Conservation (phyloP, 2,113 vertebrate species). For the Electrona antarctica region DNA sequence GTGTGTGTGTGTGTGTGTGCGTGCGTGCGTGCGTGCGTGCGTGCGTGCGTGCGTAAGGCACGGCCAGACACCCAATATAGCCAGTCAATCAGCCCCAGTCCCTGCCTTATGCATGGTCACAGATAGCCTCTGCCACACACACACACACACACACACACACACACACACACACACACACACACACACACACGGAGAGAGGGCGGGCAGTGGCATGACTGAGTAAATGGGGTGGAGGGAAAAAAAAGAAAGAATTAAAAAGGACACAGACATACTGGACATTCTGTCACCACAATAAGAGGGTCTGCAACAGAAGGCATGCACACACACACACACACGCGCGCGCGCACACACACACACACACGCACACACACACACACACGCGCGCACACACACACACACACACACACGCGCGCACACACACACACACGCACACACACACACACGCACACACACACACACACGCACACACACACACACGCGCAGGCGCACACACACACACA, state of each 20-base stretch:
- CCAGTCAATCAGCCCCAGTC: slow-evolving; percentile 50
- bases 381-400: no score
- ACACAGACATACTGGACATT: neutral
- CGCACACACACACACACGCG: no score
- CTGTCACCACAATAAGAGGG: neutral
- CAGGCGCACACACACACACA: no score
- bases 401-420: no score
- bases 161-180: slow-evolving; percentile 19
- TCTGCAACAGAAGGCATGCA: neutral
- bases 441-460: no score
- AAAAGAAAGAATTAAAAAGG: neutral
- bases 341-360: neutral
- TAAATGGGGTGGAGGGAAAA: neutral
- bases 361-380: neutral
- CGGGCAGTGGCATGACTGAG: neutral
- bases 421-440: no score
- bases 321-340: slow-evolving; percentile 1
- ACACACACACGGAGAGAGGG: neutral
- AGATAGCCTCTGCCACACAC: slow-evolving; percentile 5
- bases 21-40: neutral
- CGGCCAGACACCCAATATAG: slow-evolving; percentile 53
- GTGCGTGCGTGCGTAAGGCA: neutral
- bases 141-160: neutral
- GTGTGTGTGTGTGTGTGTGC: slow-evolving; percentile 26
- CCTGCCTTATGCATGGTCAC: slow-evolving; percentile 43